phyloP scores from a whole-genome alignment of 2,888 invertebrate species.

The Gandaritis pyraliata region DNA sequence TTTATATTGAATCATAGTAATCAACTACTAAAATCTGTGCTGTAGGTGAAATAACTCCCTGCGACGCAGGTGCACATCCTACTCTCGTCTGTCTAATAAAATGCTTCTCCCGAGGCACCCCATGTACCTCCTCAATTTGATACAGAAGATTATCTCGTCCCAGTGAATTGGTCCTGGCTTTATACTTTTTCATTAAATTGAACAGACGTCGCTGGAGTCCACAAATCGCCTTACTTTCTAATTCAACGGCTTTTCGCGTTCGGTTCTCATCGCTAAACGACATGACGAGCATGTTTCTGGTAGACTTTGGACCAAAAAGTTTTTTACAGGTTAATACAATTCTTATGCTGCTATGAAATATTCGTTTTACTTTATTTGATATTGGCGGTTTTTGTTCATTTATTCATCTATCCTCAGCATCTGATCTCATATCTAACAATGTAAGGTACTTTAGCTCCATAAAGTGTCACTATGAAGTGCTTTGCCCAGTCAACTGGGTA shows the following conservation, averaged over 20 bases:
- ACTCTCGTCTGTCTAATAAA: conserved; percentile 64
- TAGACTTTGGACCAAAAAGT: conserved; percentile 4
- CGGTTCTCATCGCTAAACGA: conserved; percentile 28
- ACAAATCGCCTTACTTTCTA: conserved; percentile 63
- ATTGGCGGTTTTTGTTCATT: too few relatives aligned
- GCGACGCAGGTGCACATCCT: conserved; percentile 44
- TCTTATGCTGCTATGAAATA: too few relatives aligned
- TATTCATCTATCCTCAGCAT: too few relatives aligned
- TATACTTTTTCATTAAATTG: conserved; percentile 78
- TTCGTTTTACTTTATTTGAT: too few relatives aligned
- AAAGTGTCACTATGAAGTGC: too few relatives aligned
- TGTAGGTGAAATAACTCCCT: conserved; percentile 2
- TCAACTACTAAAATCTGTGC: neutral
- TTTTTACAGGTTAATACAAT: neutral
- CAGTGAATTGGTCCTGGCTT: conserved; percentile 65
- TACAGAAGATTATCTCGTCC: conserved; percentile 75
- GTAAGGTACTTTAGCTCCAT: too few relatives aligned
- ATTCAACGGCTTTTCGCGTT: conserved; percentile 42
- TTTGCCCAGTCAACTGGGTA: neutral
- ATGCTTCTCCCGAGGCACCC: conserved; percentile 73
- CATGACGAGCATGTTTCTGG: conserved; percentile 32
- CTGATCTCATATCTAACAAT: too few relatives aligned
- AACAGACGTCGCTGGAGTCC: conserved; percentile 54
- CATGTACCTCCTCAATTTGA: conserved; percentile 71
- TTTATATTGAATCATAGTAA: too few relatives aligned